These are phyloP conservation scores for Patagioenas fasciata DNA, from an alignment of 2,113 vertebrate species.

Conservation along the genomic window DNA sequence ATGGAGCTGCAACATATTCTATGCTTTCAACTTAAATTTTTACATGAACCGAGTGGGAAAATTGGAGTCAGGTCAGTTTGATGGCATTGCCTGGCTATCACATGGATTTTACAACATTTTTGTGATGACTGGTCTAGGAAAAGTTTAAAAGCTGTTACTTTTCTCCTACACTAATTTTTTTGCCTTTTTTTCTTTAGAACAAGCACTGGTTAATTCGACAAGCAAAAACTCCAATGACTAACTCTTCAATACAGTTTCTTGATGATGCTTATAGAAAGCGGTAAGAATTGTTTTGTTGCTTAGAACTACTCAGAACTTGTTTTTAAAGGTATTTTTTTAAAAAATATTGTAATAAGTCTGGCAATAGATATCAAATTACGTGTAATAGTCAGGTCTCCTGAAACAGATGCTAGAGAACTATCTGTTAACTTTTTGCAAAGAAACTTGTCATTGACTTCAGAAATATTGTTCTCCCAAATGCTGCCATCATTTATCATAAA, in stretches of 20 bases:
- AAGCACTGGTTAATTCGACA: slow-evolving; percentile 99
- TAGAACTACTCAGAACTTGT: neutral
- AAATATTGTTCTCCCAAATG: neutral
- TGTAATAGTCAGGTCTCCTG: too few relatives aligned
- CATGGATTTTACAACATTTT: neutral
- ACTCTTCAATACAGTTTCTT: slow-evolving; percentile 90
- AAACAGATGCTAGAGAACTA: too few relatives aligned
- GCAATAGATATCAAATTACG: neutral
- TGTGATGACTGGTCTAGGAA: neutral
- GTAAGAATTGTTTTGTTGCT: slow-evolving; percentile 66
- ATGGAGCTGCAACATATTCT: neutral
- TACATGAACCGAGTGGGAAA: neutral
- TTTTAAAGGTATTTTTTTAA: neutral
- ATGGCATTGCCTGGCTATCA: neutral
- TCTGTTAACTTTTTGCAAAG: neutral
- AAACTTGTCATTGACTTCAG: neutral
- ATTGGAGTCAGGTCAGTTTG: accelerated
- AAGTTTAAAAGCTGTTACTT: neutral
- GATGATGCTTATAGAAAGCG: slow-evolving; percentile 91
- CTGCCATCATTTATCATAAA: neutral
- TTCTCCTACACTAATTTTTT: neutral
- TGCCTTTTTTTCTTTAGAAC: slow-evolving; percentile 78
- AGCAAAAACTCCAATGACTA: slow-evolving; percentile 96
- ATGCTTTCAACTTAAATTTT: neutral
- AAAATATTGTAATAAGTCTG: neutral